These are phyloP conservation scores for Anoplopoma fimbria DNA, from an alignment of 2,113 vertebrate genomes.

Conservation along the genomic window DNA sequence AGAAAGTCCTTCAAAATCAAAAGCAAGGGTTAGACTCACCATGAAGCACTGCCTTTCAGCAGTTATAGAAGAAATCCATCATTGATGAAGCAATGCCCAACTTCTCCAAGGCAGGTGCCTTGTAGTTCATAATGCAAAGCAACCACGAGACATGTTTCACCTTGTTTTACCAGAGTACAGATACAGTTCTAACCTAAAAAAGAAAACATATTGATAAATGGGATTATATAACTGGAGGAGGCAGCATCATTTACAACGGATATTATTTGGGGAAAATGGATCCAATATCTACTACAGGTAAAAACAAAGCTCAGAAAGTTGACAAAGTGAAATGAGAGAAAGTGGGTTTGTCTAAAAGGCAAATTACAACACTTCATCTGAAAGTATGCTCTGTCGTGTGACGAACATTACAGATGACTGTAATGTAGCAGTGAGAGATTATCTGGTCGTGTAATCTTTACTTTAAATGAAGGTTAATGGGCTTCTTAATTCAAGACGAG, in stretches of 20 bases:
- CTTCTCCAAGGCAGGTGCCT: slow-evolving; percentile 23
- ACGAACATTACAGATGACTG: background rate
- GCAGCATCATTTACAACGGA: slow-evolving; percentile 2
- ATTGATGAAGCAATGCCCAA: slow-evolving; percentile 20
- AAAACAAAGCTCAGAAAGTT: background rate
- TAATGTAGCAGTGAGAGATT: background rate
- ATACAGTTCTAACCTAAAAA: slow-evolving; percentile 35
- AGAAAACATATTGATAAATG: slow-evolving; percentile 30
- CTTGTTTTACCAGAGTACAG: slow-evolving; percentile 34
- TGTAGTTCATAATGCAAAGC: slow-evolving; percentile 43
- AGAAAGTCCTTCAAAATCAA: slow-evolving; percentile 11
- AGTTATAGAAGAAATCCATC: slow-evolving; percentile 26
- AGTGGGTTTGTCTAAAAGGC: background rate
- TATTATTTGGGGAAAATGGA: background rate
- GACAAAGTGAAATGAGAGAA: slow-evolving; percentile 4
- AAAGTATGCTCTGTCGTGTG: background rate
- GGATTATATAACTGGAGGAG: slow-evolving; percentile 19
- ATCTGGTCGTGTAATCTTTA: background rate
- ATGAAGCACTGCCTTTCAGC: slow-evolving; percentile 17
- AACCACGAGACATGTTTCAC: slow-evolving; percentile 40
- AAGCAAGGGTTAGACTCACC: background rate
- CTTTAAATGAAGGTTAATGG: background rate
- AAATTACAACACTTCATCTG: background rate
- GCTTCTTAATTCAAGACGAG: slow-evolving; percentile 9
- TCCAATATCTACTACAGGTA: slow-evolving; percentile 23